Base-by-base conservation (phyloP, 2,113 vertebrate genomes). In the Microtus montanus region DNA sequence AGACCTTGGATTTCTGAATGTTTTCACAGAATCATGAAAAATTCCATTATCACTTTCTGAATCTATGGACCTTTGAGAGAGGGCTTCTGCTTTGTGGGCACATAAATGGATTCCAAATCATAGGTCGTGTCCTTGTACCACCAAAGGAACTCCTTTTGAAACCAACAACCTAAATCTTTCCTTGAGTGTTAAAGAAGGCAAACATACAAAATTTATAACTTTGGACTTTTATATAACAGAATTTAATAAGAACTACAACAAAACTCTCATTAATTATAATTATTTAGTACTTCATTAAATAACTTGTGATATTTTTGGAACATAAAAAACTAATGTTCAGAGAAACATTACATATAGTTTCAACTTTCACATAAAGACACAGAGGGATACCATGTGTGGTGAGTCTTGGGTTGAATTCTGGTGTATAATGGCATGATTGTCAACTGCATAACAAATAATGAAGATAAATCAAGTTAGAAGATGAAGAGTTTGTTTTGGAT, bases 141-240 rank as follows among this genome's bases (percentile, higher is more conserved):
- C n/a, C 44, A 5, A 84, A 78, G 52, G 91, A 44, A 15, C 15
- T 86, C 68, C 54, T 79, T 92, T 63, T 22, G 75, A 9, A 83
- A 87, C 58, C 61, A 64, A 41, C 44, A 89, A 12, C 17, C 20
- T 88, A 44, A 20, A 58, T 35, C 66, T 93, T 61, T 71, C 41
- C 49, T 92, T 88, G 41, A 84, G n/a, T 20, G 33, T 68, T 88
- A 15, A 85, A 79, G 66, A 92, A 85, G 33, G 1, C 80, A 92
- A 93, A 44, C 13, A 35, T 66, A 3, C 7, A 82, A 41, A 82
- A 66, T 63, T 74, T 86, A 12, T 44, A 66, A 30, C 78, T 38
- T 91, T 93, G 74, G 13, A 47, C n/a, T 89, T 71, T 89, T 70
- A 70, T 89, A 94, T 68, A 89, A 64, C 80, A 82, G 66, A 26